These are phyloP conservation scores for Junonia oenone DNA, from an alignment of 2,888 invertebrate genomes.

Conservation along the genomic window DNA sequence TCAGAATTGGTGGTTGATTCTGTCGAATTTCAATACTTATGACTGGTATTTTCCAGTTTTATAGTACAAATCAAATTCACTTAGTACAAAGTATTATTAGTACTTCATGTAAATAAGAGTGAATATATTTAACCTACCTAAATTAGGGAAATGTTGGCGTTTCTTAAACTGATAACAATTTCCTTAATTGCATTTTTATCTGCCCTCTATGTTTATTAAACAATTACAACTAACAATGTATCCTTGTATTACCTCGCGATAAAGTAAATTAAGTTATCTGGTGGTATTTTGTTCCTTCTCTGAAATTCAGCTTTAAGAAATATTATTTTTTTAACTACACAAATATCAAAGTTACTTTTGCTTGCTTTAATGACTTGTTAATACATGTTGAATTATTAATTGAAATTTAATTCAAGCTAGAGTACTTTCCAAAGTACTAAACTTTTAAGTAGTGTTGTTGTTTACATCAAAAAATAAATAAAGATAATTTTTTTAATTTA, in stretches of 20 bases:
- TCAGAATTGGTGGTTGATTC: background rate
- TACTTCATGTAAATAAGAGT: background rate
- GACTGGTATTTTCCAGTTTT: background rate
- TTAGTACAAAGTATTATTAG: constrained; percentile 11
- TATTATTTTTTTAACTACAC: constrained; percentile 3
- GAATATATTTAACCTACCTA: background rate
- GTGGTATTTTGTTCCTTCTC: constrained; percentile 22
- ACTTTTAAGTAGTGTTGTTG: background rate
- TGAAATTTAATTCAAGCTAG: background rate
- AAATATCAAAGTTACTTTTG: background rate
- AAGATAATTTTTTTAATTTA: no score
- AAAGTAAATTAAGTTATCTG: background rate
- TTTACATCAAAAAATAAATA: no score
- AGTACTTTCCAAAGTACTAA: background rate
- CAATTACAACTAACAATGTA: background rate
- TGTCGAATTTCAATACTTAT: background rate
- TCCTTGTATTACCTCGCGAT: background rate
- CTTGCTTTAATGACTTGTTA: background rate
- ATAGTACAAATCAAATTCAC: constrained; percentile 11
- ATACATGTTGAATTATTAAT: background rate
- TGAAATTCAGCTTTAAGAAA: constrained; percentile 13
- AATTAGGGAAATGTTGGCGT: constrained; percentile 2
- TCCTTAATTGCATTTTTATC: background rate
- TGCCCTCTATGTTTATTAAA: background rate
- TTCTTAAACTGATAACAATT: background rate